Evolutionary conservation across 2,797 vertebrate genomes (phyloP).

Genomic region (Eurystomus glaucurus): DNA sequence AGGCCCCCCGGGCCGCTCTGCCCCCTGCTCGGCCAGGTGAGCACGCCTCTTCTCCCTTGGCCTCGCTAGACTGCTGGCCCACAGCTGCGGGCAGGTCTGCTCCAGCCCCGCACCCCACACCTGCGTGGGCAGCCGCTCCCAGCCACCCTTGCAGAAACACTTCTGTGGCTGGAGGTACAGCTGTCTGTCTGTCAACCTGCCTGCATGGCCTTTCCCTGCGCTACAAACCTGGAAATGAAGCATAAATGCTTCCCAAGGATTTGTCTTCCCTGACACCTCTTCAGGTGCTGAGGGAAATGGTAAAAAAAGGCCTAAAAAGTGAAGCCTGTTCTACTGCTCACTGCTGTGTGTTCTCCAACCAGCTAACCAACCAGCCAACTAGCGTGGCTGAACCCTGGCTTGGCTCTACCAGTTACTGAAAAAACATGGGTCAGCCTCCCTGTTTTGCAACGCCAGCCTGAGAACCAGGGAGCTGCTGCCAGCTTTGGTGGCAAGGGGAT

Average conservation of each 20-base stretch:
- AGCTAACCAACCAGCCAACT: accelerated
- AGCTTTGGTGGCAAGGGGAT: accelerated
- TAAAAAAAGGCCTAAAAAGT: not conserved
- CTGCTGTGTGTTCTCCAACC: not conserved
- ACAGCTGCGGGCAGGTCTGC: not conserved
- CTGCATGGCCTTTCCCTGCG: accelerated
- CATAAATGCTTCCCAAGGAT: not conserved
- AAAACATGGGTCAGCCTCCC: too few species aligned
- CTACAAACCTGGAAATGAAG: not conserved
- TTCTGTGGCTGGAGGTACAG: accelerated
- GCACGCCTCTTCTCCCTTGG: accelerated
- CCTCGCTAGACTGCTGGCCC: not conserved
- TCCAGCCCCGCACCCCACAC: accelerated
- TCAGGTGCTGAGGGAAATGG: not conserved
- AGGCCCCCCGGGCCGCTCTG: accelerated
- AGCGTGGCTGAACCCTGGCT: not conserved
- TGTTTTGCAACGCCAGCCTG: not conserved
- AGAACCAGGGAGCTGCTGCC: accelerated
- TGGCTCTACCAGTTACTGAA: not conserved
- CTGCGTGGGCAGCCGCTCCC: accelerated
- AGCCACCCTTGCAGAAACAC: accelerated
- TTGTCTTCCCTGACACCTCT: accelerated
- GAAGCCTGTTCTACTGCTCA: not conserved
- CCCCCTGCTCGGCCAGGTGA: accelerated
- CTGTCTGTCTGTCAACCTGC: accelerated